A percentile compares a stretch with the other conserved stretches of the same genome.
Conservation (phyloP, 1,140 invertebrate species). For the Tachypleus tridentatus region DNA sequence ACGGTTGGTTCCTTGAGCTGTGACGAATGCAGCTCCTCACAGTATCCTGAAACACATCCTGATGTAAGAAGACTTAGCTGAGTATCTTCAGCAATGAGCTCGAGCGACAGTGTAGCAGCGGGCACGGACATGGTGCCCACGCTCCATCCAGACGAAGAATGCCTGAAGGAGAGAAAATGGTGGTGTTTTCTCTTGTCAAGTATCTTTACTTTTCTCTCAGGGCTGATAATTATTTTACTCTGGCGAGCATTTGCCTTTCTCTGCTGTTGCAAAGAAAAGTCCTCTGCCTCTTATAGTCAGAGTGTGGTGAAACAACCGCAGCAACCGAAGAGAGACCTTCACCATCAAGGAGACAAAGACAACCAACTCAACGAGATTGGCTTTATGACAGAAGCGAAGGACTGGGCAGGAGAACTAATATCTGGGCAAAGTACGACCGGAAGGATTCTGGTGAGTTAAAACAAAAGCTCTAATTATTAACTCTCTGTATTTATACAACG, state of each 20-base stretch:
- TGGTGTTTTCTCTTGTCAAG: conserved; percentile 94
- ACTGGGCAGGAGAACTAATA: conserved; percentile 99
- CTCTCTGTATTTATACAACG: no score
- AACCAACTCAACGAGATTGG: conserved; percentile 51
- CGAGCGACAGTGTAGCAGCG: no score
- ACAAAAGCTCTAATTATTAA: no score
- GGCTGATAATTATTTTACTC: conserved; percentile 62
- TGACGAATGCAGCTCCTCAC: no score
- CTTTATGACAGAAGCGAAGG: conserved; percentile 98
- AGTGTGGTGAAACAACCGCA: conserved; percentile 9
- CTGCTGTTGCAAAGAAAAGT: conserved; percentile 59
- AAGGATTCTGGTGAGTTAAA: conserved; percentile 81
- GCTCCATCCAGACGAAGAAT: conserved; percentile 35
- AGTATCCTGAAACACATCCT: no score
- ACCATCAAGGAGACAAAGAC: no score
- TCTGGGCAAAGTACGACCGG: conserved; percentile 99
- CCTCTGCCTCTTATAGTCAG: conserved; percentile 41
- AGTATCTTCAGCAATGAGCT: no score
- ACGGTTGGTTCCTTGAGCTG: no score
- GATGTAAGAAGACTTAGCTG: no score
- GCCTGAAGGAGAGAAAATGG: conserved; percentile 78
- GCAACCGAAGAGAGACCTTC: conserved; percentile 12
- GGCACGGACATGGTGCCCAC: neutral
- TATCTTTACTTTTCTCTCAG: conserved; percentile 88
- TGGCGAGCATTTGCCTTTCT: conserved; percentile 82